These are phyloP conservation scores for Drosophila paramelanica DNA, from an alignment of 2,888 invertebrate species.

Conservation along the genomic window DNA sequence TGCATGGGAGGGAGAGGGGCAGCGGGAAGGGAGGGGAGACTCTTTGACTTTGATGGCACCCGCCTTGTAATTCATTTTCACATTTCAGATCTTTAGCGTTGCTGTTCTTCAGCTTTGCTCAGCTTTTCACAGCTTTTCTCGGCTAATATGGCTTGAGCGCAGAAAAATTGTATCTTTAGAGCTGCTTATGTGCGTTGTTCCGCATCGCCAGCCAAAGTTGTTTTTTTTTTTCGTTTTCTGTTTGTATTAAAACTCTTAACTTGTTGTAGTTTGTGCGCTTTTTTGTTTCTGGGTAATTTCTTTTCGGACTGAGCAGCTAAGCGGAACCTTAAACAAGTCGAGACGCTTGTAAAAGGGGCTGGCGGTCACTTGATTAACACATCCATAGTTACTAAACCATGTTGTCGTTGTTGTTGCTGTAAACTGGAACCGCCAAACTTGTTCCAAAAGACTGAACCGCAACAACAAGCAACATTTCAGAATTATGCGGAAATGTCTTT, in stretches of 20 bases:
- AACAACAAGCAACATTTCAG: slow-evolving; percentile 43
- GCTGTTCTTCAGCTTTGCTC: slow-evolving; percentile 46
- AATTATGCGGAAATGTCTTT: slow-evolving; percentile 76
- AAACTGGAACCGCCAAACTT: slow-evolving; percentile 56
- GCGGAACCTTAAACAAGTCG: slow-evolving; percentile 70
- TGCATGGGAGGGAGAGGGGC: not conserved
- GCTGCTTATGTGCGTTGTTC: slow-evolving; percentile 48
- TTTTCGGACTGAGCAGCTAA: slow-evolving; percentile 55
- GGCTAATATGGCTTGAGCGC: slow-evolving; percentile 53
- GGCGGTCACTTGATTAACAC: slow-evolving; percentile 67
- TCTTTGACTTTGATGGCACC: slow-evolving; percentile 61
- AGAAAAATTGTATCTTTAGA: slow-evolving; percentile 44
- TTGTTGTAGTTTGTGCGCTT: slow-evolving; percentile 43
- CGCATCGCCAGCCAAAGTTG: slow-evolving; percentile 57
- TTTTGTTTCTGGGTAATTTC: slow-evolving; percentile 20
- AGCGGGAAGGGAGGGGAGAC: slow-evolving; percentile 20
- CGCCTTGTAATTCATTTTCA: slow-evolving; percentile 68
- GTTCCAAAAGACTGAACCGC: slow-evolving; percentile 53
- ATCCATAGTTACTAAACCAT: slow-evolving; percentile 43
- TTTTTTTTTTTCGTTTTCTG: not conserved
- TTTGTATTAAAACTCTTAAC: slow-evolving; percentile 23
- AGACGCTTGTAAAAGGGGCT: slow-evolving; percentile 43
- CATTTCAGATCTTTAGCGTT: slow-evolving; percentile 39
- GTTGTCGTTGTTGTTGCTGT: slow-evolving; percentile 13
- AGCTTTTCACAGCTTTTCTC: slow-evolving; percentile 43